Evolutionary conservation across 2,113 vertebrate species (phyloP).

Genomic region (Prunella fulvescens): DNA sequence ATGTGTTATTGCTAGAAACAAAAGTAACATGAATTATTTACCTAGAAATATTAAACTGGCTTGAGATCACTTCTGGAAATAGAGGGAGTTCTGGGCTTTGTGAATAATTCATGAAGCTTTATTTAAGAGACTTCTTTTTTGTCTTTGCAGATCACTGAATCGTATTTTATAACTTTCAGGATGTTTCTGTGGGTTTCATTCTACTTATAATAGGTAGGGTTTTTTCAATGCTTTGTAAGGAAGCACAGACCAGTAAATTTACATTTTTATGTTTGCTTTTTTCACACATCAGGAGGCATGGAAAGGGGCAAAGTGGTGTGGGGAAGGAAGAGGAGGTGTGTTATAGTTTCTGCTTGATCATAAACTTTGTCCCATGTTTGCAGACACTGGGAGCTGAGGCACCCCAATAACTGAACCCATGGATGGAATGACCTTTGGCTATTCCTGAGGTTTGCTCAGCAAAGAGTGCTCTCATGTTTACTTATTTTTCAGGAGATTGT

Average conservation of each 20-base stretch:
- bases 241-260: not conserved
- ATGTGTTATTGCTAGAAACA: constrained; percentile 13
- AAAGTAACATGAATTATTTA: constrained; percentile 54
- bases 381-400: not conserved
- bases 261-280: not conserved
- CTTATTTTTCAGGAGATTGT: not conserved
- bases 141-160: not conserved
- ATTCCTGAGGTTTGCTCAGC: not conserved
- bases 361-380: not conserved
- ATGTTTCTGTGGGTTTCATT: not conserved
- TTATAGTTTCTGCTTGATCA: not conserved
- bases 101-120: constrained; percentile 29
- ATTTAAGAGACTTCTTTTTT: constrained; percentile 33
- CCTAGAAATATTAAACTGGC: constrained; percentile 6
- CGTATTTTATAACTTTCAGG: not conserved
- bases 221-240: not conserved
- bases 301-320: not conserved
- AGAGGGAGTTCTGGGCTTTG: not conserved
- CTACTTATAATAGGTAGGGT: not conserved
- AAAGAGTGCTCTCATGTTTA: not conserved
- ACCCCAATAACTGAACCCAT: not conserved
- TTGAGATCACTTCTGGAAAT: constrained; percentile 19
- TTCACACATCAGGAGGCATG: not conserved
- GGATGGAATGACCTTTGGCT: not conserved
- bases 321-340: not conserved